Evolutionary conservation across 2,888 invertebrate species (phyloP).

Genomic region (Orthonevra nobilis): DNA sequence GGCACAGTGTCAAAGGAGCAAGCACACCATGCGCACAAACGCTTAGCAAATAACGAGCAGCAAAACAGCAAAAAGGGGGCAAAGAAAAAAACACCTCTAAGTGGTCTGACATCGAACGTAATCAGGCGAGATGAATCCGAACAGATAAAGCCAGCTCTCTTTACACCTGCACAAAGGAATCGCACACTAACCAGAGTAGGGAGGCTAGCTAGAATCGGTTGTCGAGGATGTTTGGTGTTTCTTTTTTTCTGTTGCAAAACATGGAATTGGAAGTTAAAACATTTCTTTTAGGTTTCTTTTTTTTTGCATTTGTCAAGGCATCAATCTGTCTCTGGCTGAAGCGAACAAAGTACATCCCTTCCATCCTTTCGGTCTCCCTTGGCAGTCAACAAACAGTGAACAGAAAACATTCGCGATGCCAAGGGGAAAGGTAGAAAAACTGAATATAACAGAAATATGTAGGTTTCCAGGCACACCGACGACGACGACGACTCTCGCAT

Average conservation of each 20-base stretch:
- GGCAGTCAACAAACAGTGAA: constrained; percentile 57
- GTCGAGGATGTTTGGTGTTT: constrained; percentile 6
- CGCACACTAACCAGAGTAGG: background rate
- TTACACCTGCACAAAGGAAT: constrained; percentile 43
- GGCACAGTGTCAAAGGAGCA: constrained; percentile 20
- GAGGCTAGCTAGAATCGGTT: background rate
- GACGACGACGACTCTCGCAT: constrained; percentile 27
- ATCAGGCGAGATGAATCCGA: constrained; percentile 65
- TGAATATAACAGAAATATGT: constrained; percentile 52
- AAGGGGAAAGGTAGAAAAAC: constrained; percentile 1
- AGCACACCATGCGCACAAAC: constrained; percentile 11
- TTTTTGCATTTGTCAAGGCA: constrained; percentile 53
- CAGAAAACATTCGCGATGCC: constrained; percentile 55
- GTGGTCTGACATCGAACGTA: constrained; percentile 63
- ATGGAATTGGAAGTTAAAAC: constrained; percentile 57
- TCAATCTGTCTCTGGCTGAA: constrained; percentile 12
- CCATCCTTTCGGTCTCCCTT: too few relatives aligned
- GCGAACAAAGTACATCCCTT: constrained; percentile 7
- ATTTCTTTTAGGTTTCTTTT: constrained; percentile 38
- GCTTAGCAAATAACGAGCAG: background rate
- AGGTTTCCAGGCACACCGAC: too few relatives aligned
- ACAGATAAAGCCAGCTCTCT: constrained; percentile 54
- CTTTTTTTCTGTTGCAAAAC: constrained; percentile 21
- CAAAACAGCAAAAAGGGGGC: background rate
- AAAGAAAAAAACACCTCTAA: constrained; percentile 52